Evolutionary conservation across 2,113 vertebrate species (phyloP).

Genomic region (Pteronura brasiliensis): DNA sequence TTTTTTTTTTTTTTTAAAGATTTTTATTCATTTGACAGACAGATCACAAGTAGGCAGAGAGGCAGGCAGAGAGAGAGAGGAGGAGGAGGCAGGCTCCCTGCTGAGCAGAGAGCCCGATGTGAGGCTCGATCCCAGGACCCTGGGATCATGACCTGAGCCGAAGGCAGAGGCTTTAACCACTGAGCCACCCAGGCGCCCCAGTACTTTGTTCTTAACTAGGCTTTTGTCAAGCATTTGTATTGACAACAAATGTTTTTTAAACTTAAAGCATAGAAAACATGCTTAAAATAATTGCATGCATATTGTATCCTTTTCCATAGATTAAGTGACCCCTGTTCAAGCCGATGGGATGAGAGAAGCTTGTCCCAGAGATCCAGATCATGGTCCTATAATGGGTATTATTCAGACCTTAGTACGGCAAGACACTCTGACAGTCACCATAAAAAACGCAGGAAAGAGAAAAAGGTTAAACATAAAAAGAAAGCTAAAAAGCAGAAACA

Average conservation of each 20-base stretch:
- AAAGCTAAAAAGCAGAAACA: slow-evolving; percentile 95
- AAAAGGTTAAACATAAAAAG: slow-evolving; percentile 93
- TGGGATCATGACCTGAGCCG: too few species aligned
- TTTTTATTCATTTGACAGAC: too few species aligned
- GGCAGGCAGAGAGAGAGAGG: too few species aligned
- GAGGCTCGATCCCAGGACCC: too few species aligned
- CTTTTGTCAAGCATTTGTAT: not conserved
- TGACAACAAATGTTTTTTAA: not conserved
- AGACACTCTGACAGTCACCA: slow-evolving; percentile 84
- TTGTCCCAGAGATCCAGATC: slow-evolving; percentile 91
- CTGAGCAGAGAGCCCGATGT: too few species aligned
- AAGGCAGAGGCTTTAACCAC: too few species aligned
- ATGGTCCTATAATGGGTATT: slow-evolving; percentile 88
- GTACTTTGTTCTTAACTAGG: not conserved
- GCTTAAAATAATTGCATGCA: not conserved
- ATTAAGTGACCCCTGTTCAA: slow-evolving; percentile 88
- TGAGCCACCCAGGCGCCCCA: too few species aligned
- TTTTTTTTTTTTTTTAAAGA: too few species aligned
- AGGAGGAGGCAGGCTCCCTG: too few species aligned
- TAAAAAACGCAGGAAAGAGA: slow-evolving; percentile 90
- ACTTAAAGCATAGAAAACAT: not conserved
- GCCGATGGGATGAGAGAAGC: slow-evolving; percentile 93
- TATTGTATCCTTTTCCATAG: slow-evolving; percentile 59
- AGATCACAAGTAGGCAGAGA: too few species aligned
- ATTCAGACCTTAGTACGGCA: slow-evolving; percentile 85